A percentile compares a stretch with the other conserved stretches of the same genome.
phyloP scores from a whole-genome alignment of 2,797 vertebrate genomes.

The Eleutherodactylus coqui region DNA sequence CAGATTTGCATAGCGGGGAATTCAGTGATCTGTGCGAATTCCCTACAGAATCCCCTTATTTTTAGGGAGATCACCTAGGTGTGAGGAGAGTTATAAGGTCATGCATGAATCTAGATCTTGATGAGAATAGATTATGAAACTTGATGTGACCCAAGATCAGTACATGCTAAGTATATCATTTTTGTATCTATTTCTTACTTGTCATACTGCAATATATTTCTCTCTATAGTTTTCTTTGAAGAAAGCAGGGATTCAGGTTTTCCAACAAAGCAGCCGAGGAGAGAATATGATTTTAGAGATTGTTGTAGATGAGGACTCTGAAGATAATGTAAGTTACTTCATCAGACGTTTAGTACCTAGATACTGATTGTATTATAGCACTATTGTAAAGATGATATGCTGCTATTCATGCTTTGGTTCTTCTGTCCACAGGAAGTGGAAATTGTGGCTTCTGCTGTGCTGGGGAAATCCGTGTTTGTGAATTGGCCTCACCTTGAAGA shows the following conservation, averaged over 20 bases:
- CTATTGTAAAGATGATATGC: not conserved
- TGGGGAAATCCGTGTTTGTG: conserved; percentile 90
- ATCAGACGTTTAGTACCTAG: not conserved
- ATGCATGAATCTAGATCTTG: not conserved
- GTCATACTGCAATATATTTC: not conserved
- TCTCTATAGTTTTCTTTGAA: conserved; percentile 85
- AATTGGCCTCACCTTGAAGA: conserved; percentile 99
- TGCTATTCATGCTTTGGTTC: not conserved
- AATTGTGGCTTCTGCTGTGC: conserved; percentile 77
- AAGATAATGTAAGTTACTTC: conserved; percentile 77
- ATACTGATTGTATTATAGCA: not conserved
- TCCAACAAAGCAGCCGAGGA: conserved; percentile 96
- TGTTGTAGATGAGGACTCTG: conserved; percentile 72
- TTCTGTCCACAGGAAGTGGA: conserved; percentile 79
- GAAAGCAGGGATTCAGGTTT: conserved; percentile 92
- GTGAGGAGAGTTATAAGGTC: too few relatives aligned
- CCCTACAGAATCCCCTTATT: too few relatives aligned
- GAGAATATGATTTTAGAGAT: conserved; percentile 96
- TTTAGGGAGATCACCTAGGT: too few relatives aligned
- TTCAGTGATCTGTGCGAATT: not conserved
- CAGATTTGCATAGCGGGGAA: not conserved
- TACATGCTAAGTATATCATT: not conserved
- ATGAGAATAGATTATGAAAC: not conserved
- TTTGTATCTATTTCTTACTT: not conserved
- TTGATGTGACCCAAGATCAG: not conserved